Percentiles rank a stretch among this genome's conserved stretches.
phyloP scores from a whole-genome alignment of 2,113 vertebrate genomes.

The Clarias macrocephalus region DNA sequence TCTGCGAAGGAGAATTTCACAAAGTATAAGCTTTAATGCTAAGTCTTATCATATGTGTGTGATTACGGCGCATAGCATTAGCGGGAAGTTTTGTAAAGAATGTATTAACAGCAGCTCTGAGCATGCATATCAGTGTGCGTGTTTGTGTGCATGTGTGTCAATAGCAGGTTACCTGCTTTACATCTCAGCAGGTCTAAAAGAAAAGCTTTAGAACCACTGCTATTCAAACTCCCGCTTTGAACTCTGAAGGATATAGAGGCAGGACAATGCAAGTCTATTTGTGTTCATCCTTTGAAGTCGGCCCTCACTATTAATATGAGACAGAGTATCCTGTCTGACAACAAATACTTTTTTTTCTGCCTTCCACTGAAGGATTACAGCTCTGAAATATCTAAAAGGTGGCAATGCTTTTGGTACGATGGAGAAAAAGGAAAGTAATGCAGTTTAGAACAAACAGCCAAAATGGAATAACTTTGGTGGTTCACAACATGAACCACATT shows the following conservation, averaged over 20 bases:
- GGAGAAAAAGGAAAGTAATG: slow-evolving; percentile 40
- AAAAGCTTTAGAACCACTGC: slow-evolving; percentile 71
- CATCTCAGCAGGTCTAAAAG: slow-evolving; percentile 70
- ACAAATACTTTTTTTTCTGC: slow-evolving; percentile 64
- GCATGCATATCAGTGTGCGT: slow-evolving; percentile 52
- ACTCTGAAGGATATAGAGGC: slow-evolving; percentile 75
- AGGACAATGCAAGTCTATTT: slow-evolving; percentile 79
- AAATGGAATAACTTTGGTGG: slow-evolving; percentile 67
- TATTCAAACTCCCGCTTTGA: slow-evolving; percentile 79
- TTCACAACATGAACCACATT: slow-evolving; percentile 67
- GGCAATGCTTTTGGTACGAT: slow-evolving; percentile 43
- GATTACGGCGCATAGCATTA: slow-evolving; percentile 56
- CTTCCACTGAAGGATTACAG: slow-evolving; percentile 54
- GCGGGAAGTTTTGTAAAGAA: slow-evolving; percentile 63
- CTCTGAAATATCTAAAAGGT: slow-evolving; percentile 64
- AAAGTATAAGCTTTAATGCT: slow-evolving; percentile 21
- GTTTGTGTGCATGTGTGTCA: slow-evolving; percentile 49
- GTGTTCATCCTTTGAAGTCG: slow-evolving; percentile 76
- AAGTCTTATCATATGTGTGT: neutral
- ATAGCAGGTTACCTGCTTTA: slow-evolving; percentile 72
- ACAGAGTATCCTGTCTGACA: slow-evolving; percentile 73
- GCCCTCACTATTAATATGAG: slow-evolving; percentile 78
- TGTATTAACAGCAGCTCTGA: slow-evolving; percentile 43
- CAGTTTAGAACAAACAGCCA: slow-evolving; percentile 64
- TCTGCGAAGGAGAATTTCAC: slow-evolving; percentile 13